Conservation (phyloP, 1,140 invertebrate species). For the Pseudoatta argentina region DNA sequence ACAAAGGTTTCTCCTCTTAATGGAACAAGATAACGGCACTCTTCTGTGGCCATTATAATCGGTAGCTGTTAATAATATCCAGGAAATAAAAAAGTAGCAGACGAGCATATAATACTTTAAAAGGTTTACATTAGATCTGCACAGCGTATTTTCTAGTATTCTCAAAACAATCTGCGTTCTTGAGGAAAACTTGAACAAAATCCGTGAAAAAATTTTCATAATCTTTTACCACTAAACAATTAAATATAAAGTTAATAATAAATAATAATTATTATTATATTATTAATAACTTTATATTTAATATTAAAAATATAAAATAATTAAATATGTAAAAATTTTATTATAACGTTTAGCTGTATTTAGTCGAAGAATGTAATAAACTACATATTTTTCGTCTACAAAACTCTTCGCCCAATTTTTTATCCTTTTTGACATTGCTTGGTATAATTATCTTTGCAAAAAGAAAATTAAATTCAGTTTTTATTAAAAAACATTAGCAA, state of each 20-base stretch:
- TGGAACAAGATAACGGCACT: constrained; percentile 49
- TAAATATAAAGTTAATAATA: not conserved
- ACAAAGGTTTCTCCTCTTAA: constrained; percentile 28
- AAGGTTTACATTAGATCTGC: not conserved
- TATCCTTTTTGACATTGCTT: not conserved
- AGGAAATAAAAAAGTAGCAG: constrained; percentile 35
- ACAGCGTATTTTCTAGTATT: not conserved
- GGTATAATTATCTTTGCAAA: not conserved
- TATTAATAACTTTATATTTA: not conserved
- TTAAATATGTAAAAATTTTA: not conserved
- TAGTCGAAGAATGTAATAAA: not conserved
- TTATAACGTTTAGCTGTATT: not conserved
- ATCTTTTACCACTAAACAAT: not conserved
- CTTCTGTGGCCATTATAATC: constrained; percentile 34
- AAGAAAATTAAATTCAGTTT: not conserved
- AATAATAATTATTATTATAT: not conserved
- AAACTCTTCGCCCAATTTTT: not conserved
- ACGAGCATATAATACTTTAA: constrained; percentile 6
- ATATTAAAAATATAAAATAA: not conserved
- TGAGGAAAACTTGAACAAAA: not conserved
- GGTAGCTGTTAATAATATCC: constrained; percentile 42
- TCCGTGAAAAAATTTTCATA: not conserved
- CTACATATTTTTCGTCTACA: not conserved
- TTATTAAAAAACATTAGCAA: not conserved
- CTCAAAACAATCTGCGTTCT: not conserved